These are phyloP conservation scores for Porites lobata DNA, from an alignment of 92 coral and sea anemone species.

Conservation along the genomic window DNA sequence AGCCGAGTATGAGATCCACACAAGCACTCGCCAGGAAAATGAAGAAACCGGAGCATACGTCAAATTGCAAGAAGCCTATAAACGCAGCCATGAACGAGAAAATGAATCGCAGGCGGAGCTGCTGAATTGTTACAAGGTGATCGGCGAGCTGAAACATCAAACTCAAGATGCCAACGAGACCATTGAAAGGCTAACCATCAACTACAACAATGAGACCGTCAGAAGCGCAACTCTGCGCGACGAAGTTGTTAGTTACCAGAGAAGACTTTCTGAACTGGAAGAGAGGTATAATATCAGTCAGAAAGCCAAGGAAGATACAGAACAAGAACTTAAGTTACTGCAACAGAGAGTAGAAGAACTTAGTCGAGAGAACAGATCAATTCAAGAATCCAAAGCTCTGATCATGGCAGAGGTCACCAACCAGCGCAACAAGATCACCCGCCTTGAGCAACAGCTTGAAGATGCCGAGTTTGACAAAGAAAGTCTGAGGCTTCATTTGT, in stretches of 20 bases:
- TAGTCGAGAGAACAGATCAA: conserved; percentile 72
- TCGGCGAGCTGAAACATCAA: conserved; percentile 87
- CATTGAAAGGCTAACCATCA: conserved; percentile 71
- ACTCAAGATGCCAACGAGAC: conserved; percentile 76
- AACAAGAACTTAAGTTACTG: conserved; percentile 86
- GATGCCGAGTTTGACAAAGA: conserved; percentile 85
- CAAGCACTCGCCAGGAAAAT: conserved; percentile 78
- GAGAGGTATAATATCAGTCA: conserved; percentile 88
- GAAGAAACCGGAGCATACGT: conserved; percentile 90
- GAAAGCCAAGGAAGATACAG: conserved; percentile 86
- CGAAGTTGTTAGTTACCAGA: conserved; percentile 87
- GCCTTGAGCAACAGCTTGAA: conserved; percentile 80
- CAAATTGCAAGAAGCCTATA: conserved; percentile 92
- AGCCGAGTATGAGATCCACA: conserved; percentile 93
- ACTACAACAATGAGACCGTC: conserved; percentile 76
- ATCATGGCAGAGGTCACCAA: conserved; percentile 81
- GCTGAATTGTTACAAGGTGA: conserved; percentile 86
- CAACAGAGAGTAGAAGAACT: conserved; percentile 90
- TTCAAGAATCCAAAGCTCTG: conserved; percentile 81
- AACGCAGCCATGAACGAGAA: conserved; percentile 96
- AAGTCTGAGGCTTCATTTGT: conserved; percentile 70
- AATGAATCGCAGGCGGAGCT: conserved; percentile 93
- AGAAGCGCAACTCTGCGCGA: conserved; percentile 79
- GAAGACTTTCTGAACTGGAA: conserved; percentile 93
- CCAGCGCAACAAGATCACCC: conserved; percentile 67